These are phyloP conservation scores for Entelurus aequoreus DNA, from an alignment of 2,113 vertebrate genomes.

Conservation along the genomic window DNA sequence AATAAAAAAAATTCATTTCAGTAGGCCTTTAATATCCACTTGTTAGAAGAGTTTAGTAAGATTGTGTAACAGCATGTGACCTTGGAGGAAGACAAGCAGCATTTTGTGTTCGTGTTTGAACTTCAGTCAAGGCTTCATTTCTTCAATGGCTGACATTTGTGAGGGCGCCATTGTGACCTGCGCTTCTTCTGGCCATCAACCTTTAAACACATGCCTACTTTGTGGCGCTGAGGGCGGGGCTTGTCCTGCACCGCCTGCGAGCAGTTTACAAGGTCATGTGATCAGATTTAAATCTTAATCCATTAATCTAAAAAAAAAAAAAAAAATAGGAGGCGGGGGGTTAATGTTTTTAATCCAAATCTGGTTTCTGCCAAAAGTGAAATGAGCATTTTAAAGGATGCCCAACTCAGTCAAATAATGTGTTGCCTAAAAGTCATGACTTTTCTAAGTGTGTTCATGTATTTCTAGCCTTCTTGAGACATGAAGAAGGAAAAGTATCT, in stretches of 20 bases:
- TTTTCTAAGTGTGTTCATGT: slow-evolving; percentile 4
- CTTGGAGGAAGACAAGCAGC: background rate
- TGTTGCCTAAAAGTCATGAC: background rate
- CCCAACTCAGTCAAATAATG: background rate
- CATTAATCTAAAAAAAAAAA: background rate
- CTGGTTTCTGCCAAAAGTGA: slow-evolving; percentile 3
- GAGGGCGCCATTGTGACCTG: background rate
- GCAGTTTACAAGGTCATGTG: background rate
- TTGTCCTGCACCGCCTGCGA: background rate
- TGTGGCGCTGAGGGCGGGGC: no score
- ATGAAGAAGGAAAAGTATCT: no score
- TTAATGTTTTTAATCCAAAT: background rate
- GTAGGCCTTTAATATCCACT: no score
- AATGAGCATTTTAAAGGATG: background rate
- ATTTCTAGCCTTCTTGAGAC: background rate
- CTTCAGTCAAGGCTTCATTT: background rate
- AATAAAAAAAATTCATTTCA: no score
- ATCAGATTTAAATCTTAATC: slow-evolving; percentile 27
- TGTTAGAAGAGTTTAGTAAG: background rate
- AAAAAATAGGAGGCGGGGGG: no score
- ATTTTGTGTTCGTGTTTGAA: background rate
- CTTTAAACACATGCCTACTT: background rate
- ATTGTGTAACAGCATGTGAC: background rate
- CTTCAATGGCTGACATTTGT: background rate
- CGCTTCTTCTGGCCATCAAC: background rate